These are phyloP conservation scores for Helogale parvula DNA, from an alignment of 2,113 vertebrate genomes.

Conservation along the genomic window DNA sequence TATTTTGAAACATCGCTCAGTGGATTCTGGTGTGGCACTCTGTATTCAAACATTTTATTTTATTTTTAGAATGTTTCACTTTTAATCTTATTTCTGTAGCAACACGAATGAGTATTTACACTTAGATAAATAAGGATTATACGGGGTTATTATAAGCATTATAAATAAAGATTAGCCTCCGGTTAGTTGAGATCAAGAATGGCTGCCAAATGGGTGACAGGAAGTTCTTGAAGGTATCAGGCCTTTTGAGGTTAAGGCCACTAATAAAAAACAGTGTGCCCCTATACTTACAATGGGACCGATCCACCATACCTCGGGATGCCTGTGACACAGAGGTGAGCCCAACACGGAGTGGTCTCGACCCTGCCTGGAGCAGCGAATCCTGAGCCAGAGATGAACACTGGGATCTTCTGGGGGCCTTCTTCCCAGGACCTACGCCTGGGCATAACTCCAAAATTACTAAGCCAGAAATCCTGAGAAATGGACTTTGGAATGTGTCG, in stretches of 20 bases:
- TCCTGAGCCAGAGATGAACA: neutral
- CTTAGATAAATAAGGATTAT: neutral
- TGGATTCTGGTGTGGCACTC: neutral
- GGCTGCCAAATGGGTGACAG: neutral
- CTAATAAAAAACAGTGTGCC: neutral
- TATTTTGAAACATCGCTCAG: neutral
- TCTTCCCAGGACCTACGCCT: rapidly evolving
- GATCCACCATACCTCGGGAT: neutral
- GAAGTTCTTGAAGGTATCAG: neutral
- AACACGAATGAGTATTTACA: no score
- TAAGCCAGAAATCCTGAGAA: neutral
- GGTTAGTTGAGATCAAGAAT: neutral
- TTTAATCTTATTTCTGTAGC: neutral
- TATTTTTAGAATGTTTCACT: neutral
- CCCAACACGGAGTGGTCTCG: neutral
- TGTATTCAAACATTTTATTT: neutral
- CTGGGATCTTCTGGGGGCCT: rapidly evolving
- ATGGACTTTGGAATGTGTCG: neutral
- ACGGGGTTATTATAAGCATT: no score
- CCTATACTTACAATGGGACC: no score
- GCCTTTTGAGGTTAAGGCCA: neutral
- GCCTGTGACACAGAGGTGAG: neutral
- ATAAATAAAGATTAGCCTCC: neutral
- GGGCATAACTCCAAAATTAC: neutral
- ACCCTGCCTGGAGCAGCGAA: no score